These are phyloP conservation scores for Cercopithecus petaurista DNA, from an alignment of 2,797 vertebrate species.

Conservation along the genomic window DNA sequence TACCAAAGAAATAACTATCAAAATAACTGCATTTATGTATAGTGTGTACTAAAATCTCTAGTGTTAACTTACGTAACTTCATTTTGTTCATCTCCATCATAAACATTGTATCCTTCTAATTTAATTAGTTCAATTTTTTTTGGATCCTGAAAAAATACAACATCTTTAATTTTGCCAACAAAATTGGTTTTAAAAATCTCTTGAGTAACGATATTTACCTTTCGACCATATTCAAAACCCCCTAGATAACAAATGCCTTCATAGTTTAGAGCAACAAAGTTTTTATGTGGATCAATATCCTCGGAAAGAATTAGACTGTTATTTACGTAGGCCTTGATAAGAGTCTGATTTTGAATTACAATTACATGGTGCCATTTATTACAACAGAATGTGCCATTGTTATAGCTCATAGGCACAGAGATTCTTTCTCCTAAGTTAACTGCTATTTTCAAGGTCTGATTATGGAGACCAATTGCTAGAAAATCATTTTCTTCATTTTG, in stretches of 20 bases:
- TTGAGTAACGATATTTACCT: slow-evolving; percentile 85
- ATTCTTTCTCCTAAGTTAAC: slow-evolving; percentile 91
- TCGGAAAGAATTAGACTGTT: slow-evolving; percentile 84
- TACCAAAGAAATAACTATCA: slow-evolving; percentile 1
- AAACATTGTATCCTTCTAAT: slow-evolving; percentile 91
- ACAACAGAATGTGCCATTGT: slow-evolving; percentile 83
- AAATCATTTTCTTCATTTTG: slow-evolving; percentile 91
- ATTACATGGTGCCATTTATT: slow-evolving; percentile 87
- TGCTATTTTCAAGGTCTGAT: slow-evolving; percentile 87
- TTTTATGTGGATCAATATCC: slow-evolving; percentile 89
- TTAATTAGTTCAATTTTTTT: slow-evolving; percentile 83
- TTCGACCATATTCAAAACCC: slow-evolving; percentile 89
- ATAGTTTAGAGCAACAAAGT: slow-evolving; percentile 90
- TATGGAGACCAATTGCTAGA: slow-evolving; percentile 89
- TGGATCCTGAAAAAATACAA: slow-evolving; percentile 88
- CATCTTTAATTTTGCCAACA: slow-evolving; percentile 89
- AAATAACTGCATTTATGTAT: background rate
- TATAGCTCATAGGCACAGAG: slow-evolving; percentile 82
- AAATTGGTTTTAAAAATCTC: slow-evolving; percentile 90
- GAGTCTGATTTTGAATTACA: slow-evolving; percentile 87
- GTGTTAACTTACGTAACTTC: slow-evolving; percentile 34
- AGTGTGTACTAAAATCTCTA: background rate
- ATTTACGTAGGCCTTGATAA: slow-evolving; percentile 87
- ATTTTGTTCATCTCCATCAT: slow-evolving; percentile 81
- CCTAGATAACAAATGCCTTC: slow-evolving; percentile 90